These are phyloP conservation scores for Neomicropteryx cornuta DNA, from an alignment of 1,140 invertebrate species.

Conservation along the genomic window DNA sequence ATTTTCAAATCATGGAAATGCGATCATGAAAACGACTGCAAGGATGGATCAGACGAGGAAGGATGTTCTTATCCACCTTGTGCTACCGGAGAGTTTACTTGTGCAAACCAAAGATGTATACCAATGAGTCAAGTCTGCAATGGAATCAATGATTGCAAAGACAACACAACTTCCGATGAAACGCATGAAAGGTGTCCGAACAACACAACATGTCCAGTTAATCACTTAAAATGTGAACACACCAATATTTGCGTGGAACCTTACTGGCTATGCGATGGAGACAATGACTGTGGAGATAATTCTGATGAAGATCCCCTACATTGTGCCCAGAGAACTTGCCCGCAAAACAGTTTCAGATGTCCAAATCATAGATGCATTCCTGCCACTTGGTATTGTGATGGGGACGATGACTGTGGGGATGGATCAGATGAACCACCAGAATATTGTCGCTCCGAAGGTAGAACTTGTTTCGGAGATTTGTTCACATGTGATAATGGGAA, in stretches of 20 bases:
- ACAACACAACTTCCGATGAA: conserved; percentile 84
- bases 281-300: conserved; percentile 92
- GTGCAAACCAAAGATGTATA: conserved; percentile 83
- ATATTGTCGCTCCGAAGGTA: conserved; percentile 87
- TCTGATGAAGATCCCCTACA: conserved; percentile 87
- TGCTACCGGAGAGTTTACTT: conserved; percentile 88
- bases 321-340: conserved; percentile 80
- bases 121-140: conserved; percentile 81
- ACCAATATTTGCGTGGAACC: conserved; percentile 93
- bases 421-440: conserved; percentile 81
- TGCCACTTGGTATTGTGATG: conserved; percentile 87
- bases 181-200: conserved; percentile 74
- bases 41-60: conserved; percentile 84
- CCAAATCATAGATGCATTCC: conserved; percentile 80
- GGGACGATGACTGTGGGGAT: conserved; percentile 83
- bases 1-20: conserved; percentile 94
- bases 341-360: conserved; percentile 82
- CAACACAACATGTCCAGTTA: conserved; percentile 76
- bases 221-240: conserved; percentile 83
- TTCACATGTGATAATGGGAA: conserved; percentile 96
- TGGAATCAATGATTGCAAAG: conserved; percentile 90
- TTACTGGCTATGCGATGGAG: conserved; percentile 89
- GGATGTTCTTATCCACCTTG: conserved; percentile 86
- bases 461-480: conserved; percentile 88
- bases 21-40: conserved; percentile 91